Base-by-base conservation (phyloP, 2,113 vertebrate genomes). In the Todiramphus chloris region DNA sequence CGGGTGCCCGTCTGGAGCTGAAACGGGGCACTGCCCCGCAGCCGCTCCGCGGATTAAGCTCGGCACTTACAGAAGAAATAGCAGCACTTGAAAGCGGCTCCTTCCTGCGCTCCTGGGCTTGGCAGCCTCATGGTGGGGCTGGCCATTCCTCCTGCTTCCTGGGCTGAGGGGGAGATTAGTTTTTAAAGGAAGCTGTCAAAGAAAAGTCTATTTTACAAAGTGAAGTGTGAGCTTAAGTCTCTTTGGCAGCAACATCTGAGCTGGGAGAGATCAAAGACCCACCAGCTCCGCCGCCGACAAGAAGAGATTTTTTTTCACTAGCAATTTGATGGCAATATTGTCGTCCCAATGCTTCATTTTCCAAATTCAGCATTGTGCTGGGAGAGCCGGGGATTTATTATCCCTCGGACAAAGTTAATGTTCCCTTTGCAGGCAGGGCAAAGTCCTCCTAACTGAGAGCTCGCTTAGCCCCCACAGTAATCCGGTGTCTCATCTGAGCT, bases 1-100 rank as follows among this genome's bases (percentile, higher is more conserved):
- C 4, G 0, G 5, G 1, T 0, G 13, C 31, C 0, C 15, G 4
- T 6, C 44, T 4, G 16, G 48, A 74, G 81, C 73, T 7, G 27
- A 8, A 6, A 1, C 0, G 3, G 1, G 0, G 1, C 8, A 0
- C 7, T 2, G 4, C 33, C 12, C 50, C 5, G 1, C 4, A 0
- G 28, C 44, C 3, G 0, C 67, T 15, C n/a, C 3, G 1, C 0
- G 16, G 90, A 73, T 93, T 72, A 28, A 41, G 24, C 16, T 9
- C 58, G 11, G 92, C 78, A 68, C 51, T 79, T 75, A 8, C 2
- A 8, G 46, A 13, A 66, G 83, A 33, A 55, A 27, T 1, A 10
- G 87, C 66, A 51, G 86, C 68, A 39, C 77, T 11, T 70, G 72
- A 41, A 86, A 86, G 64, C 5, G 0, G 43, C 83, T 92, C 92